phyloP scores from a whole-genome alignment of 2,888 invertebrate species.

The Phengaris arion region DNA sequence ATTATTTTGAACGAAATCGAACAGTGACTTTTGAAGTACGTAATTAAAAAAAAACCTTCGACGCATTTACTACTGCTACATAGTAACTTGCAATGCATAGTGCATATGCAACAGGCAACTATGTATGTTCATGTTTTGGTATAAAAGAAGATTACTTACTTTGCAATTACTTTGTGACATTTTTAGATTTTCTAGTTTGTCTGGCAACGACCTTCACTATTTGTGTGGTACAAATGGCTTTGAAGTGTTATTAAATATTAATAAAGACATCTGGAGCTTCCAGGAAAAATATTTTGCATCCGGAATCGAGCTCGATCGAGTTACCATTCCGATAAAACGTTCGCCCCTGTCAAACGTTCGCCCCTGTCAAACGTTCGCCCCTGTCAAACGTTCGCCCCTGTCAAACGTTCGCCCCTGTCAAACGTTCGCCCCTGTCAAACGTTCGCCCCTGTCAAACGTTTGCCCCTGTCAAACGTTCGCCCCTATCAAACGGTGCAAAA shows the following conservation, averaged over 20 bases:
- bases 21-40: too few species aligned
- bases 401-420: not conserved
- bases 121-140: not conserved
- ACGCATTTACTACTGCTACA: too few species aligned
- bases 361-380: not conserved
- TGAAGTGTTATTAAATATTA: slow-evolving; percentile 5
- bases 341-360: not conserved
- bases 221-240: not conserved
- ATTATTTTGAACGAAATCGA: too few species aligned
- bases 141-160: not conserved
- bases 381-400: not conserved
- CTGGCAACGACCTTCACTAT: not conserved
- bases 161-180: too few species aligned
- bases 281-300: not conserved
- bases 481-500: not conserved
- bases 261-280: not conserved
- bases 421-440: not conserved
- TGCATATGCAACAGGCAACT: not conserved
- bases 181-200: not conserved
- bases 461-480: too few species aligned
- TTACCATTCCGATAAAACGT: not conserved
- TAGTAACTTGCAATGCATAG: not conserved
- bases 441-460: not conserved
- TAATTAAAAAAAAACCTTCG: too few species aligned
- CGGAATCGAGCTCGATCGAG: not conserved